Evolutionary conservation across 2,888 invertebrate species (phyloP).

Genomic region (Drosophila merina): DNA sequence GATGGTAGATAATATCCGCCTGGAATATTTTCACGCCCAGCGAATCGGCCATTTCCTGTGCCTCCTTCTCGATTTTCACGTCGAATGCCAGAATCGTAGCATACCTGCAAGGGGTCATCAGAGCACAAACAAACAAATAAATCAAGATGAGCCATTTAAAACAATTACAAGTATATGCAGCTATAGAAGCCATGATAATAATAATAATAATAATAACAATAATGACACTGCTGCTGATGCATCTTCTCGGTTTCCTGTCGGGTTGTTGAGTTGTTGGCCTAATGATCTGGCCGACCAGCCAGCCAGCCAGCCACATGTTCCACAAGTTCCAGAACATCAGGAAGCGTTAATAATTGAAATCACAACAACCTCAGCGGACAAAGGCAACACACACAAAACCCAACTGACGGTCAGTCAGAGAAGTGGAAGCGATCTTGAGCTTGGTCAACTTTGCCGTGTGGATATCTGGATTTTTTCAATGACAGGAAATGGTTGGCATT

Average conservation of each 20-base stretch:
- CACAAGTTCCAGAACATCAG: slow-evolving; percentile 50
- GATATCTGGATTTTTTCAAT: slow-evolving; percentile 44
- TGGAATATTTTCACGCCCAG: slow-evolving; percentile 98
- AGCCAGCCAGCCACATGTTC: slow-evolving; percentile 21
- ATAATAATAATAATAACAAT: slow-evolving; percentile 41
- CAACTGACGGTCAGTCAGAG: slow-evolving; percentile 1
- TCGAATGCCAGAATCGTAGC: slow-evolving; percentile 99
- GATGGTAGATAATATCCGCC: slow-evolving; percentile 99
- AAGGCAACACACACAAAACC: slow-evolving; percentile 8
- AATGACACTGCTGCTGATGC: slow-evolving; percentile 28
- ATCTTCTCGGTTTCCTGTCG: slow-evolving; percentile 21
- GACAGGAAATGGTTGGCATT: slow-evolving; percentile 76
- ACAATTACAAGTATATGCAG: slow-evolving; percentile 65
- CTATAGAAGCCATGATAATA: slow-evolving; percentile 27
- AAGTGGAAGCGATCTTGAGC: slow-evolving; percentile 16
- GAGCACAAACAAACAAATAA: slow-evolving; percentile 11
- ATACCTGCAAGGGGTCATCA: slow-evolving; percentile 86
- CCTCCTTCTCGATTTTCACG: slow-evolving; percentile 98
- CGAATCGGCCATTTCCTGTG: slow-evolving; percentile 98
- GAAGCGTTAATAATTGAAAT: slow-evolving; percentile 72
- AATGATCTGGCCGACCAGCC: slow-evolving; percentile 46
- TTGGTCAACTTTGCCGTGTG: slow-evolving; percentile 46
- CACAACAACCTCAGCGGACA: slow-evolving; percentile 36
- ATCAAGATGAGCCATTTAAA: slow-evolving; percentile 54
- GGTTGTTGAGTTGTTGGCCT: slow-evolving; percentile 33